A percentile compares a stretch with the other conserved stretches of the same genome.
phyloP scores from a whole-genome alignment of 2,888 invertebrate genomes.

The Epinotia ramella region DNA sequence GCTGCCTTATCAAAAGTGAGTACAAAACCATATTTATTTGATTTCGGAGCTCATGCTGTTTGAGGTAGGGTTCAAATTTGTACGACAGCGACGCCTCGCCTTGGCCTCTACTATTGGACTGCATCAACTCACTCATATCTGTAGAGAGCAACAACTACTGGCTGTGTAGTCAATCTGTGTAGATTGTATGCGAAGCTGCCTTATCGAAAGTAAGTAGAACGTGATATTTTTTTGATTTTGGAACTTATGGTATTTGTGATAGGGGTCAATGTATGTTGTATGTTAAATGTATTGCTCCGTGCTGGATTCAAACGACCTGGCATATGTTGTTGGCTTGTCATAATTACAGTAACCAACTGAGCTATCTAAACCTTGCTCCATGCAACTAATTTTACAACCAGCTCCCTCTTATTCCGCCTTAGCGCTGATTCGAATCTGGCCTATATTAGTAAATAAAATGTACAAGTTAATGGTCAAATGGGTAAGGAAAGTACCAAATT shows the following conservation, averaged over 20 bases:
- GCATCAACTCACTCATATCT: constrained; percentile 85
- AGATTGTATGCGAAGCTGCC: constrained; percentile 75
- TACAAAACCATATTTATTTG: constrained; percentile 44
- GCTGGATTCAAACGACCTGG: no score
- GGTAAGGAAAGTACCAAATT: no score
- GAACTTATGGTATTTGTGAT: neutral
- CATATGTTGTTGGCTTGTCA: no score
- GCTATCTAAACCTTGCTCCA: no score
- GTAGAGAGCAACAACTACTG: constrained; percentile 92
- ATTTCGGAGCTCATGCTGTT: neutral
- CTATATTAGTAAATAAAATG: no score
- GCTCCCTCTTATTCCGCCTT: no score
- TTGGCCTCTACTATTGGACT: constrained; percentile 81
- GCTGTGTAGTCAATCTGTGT: constrained; percentile 88
- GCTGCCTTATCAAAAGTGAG: constrained; percentile 76
- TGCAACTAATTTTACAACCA: no score
- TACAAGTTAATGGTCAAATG: no score
- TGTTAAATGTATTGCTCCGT: no score
- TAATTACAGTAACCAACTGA: no score
- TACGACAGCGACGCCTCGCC: constrained; percentile 84
- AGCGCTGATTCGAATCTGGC: no score
- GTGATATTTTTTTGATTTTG: neutral
- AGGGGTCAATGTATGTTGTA: neutral
- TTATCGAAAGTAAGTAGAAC: constrained; percentile 69
- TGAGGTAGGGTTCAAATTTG: neutral